Evolutionary conservation across 2,797 vertebrate genomes (phyloP), one percentile per base, ranked within the genome.

Genomic region (Denticeps clupeoides): DNA sequence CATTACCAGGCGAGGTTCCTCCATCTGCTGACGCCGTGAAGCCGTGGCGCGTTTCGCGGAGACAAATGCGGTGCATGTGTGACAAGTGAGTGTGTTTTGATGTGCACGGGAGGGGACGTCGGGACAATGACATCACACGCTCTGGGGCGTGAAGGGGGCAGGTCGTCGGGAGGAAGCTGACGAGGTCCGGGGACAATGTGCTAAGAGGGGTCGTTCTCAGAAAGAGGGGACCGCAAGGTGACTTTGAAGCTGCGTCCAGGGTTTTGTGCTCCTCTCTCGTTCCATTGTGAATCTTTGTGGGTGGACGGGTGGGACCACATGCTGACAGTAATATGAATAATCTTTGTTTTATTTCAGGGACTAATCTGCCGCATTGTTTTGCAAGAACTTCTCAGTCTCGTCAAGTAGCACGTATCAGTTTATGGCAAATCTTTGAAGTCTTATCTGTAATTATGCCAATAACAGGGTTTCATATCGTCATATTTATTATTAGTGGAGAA

Each of bases 11-110:
- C 41, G 43, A 62, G 62, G 60, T 58, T 62, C 64, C 51, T 67
- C 62, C 59, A 68, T 71, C 58, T 72, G 67, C 49, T 62, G 64
- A 56, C 61, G 62, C 70, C 64, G 68, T 62, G 62, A 55, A 61
- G 62, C 69, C 64, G 67, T 61, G 62, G 1, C 25, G 24, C 25
- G 24, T 59, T 60, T 57, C 49, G 64, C 45, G 58, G 49, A 56
- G 52, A 61, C 49, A 58, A 60, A 64, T 62, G 32, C 49, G 66
- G 55, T 52, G 43, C 63, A 63, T 54, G 55, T 65, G 66, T 47
- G 60, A 56, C 57, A 55, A 55, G 49, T 45, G 55, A 43, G 47
- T 38, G 28, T 15, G 31, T 31, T 19, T 18, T 31, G 24, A 22
- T 35, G 15, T 31, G 33, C 4, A 15, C 10, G 15, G 15, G 33